Conservation (phyloP, 1,140 invertebrate genomes). For the Brachionus rotundiformis region DNA sequence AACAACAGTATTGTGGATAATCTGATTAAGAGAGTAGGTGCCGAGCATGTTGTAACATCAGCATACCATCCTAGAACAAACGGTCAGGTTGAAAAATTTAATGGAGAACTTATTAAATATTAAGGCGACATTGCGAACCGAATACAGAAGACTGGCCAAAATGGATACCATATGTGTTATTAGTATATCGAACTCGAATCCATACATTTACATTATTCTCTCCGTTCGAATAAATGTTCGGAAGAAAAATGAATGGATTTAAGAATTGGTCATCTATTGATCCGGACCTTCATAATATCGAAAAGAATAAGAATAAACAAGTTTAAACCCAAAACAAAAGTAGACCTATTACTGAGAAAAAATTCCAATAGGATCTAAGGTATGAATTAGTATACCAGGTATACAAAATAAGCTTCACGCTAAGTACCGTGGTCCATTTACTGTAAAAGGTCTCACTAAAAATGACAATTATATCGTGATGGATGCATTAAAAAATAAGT, state of each 20-base stretch:
- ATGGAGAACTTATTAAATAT: slow-evolving; percentile 51
- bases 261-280: neutral
- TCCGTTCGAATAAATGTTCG: slow-evolving; percentile 57
- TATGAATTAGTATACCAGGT: no score
- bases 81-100: no score
- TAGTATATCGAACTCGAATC: slow-evolving; percentile 56
- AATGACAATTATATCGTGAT: neutral
- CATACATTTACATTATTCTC: slow-evolving; percentile 55
- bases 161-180: slow-evolving; percentile 55
- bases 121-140: slow-evolving; percentile 55
- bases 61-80: no score
- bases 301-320: no score
- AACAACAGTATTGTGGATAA: neutral
- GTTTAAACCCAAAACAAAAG: no score
- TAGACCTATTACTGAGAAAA: no score
- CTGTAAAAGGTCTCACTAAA: neutral
- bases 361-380: no score
- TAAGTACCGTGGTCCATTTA: neutral
- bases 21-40: neutral
- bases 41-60: neutral
- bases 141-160: slow-evolving; percentile 58
- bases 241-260: slow-evolving; percentile 55
- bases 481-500: neutral
- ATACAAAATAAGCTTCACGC: no score
- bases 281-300: neutral